Evolutionary conservation across 2,113 vertebrate species (phyloP).

Genomic region (Lichenostomus cassidix): DNA sequence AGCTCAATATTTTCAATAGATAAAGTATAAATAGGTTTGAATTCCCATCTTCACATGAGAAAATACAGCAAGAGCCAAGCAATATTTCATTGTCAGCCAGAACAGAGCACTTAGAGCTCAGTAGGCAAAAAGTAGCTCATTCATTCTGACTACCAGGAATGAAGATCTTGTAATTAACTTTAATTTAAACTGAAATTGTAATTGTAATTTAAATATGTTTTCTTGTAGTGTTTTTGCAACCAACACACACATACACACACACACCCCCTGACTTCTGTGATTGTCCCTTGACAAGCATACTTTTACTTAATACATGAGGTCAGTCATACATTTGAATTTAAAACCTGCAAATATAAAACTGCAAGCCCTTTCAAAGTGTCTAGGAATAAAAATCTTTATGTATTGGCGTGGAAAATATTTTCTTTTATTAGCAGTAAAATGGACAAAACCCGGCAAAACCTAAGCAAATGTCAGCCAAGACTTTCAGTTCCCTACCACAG

Average conservation of each 20-base stretch:
- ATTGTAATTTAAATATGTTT: neutral
- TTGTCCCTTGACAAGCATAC: neutral
- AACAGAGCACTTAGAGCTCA: neutral
- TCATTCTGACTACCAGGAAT: neutral
- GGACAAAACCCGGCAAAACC: neutral
- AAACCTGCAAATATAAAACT: neutral
- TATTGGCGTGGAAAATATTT: neutral
- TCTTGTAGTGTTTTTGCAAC: neutral
- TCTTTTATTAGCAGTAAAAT: neutral
- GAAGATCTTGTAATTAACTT: neutral
- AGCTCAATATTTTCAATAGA: neutral
- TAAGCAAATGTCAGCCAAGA: neutral
- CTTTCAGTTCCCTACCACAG: neutral
- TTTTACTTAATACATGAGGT: neutral
- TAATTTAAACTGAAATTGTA: neutral
- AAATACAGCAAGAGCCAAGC: neutral
- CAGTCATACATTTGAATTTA: neutral
- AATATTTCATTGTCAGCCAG: neutral
- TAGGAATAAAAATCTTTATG: neutral
- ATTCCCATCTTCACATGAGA: neutral
- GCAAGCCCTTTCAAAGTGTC: neutral
- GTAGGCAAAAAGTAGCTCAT: neutral
- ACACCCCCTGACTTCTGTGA: fast-evolving
- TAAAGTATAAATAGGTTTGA: neutral
- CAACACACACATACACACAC: neutral